A percentile compares a stretch with the other conserved stretches of the same genome.
Conservation (phyloP, 1,140 invertebrate species). For the Cyclina sinensis region DNA sequence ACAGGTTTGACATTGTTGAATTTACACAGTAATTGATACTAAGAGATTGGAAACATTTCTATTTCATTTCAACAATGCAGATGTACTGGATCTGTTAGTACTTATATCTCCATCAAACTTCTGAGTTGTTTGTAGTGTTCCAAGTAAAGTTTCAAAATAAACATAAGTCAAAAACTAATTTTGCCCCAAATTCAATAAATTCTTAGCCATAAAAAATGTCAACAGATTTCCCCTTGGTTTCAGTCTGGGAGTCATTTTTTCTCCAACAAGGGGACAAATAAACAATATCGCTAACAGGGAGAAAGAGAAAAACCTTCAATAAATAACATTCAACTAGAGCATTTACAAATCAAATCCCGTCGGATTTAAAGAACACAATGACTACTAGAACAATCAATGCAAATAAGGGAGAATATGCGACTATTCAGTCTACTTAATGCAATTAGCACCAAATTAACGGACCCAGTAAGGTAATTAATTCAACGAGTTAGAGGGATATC, state of each 20-base stretch:
- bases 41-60: too few species aligned
- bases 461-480: conserved; percentile 37
- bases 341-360: conserved; percentile 21
- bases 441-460: conserved; percentile 50
- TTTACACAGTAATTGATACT: too few species aligned
- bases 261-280: not conserved
- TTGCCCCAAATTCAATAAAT: too few species aligned
- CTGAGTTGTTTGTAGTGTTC: too few species aligned
- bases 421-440: conserved; percentile 10
- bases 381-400: conserved; percentile 35
- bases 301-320: conserved; percentile 8
- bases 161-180: too few species aligned
- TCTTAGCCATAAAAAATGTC: not conserved
- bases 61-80: too few species aligned
- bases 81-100: too few species aligned
- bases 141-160: too few species aligned
- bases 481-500: conserved; percentile 24
- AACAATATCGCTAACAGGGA: not conserved
- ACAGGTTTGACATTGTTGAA: too few species aligned
- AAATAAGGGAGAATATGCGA: conserved; percentile 38
- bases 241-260: not conserved
- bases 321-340: conserved; percentile 26
- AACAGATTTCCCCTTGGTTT: not conserved
- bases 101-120: too few species aligned
- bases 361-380: not conserved